These are phyloP conservation scores for Sebastes vulpes DNA, from an alignment of 2,797 vertebrate species.

Conservation along the genomic window DNA sequence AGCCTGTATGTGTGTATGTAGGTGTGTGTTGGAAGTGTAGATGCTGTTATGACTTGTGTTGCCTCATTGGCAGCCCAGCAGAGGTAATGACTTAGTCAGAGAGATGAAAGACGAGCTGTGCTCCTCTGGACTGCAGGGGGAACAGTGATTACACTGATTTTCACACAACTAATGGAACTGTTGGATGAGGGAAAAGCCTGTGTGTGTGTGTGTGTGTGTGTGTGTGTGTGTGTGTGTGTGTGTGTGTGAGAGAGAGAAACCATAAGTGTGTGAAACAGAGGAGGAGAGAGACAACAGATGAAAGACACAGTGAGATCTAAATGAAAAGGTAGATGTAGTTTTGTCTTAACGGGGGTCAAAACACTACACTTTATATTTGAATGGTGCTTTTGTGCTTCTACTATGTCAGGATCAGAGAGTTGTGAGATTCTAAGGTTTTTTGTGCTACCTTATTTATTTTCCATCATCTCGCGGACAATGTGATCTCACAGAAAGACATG, in stretches of 20 bases:
- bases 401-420: neutral
- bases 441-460: neutral
- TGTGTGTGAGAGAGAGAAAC: neutral
- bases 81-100: constrained; percentile 2
- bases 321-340: neutral
- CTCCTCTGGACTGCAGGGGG: neutral
- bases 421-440: neutral
- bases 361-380: too few species aligned
- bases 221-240: neutral
- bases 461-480: neutral
- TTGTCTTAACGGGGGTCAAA: neutral
- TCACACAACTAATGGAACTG: neutral
- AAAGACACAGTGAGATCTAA: neutral
- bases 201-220: neutral
- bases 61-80: neutral
- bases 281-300: neutral
- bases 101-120: neutral
- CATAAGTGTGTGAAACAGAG: neutral
- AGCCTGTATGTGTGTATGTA: neutral
- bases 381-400: neutral
- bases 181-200: neutral
- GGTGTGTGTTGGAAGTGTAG: neutral
- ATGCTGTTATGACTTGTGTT: neutral
- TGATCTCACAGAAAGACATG: too few species aligned
- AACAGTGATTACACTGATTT: constrained; percentile 9